phyloP scores from a whole-genome alignment of 2,888 invertebrate species.

The Xanthorhoe spadicearia region DNA sequence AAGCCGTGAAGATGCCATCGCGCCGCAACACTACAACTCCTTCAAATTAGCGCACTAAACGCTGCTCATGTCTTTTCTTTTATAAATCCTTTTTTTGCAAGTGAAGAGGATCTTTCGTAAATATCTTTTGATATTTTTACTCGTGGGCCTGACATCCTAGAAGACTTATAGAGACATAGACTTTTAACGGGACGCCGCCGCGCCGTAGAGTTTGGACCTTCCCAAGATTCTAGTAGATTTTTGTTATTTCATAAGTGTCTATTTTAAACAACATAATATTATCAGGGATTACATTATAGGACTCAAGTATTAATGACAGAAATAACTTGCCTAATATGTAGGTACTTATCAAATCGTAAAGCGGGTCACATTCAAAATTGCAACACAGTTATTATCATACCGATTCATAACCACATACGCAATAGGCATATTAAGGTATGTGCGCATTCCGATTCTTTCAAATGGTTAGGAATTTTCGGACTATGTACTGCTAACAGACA shows the following conservation, averaged over 20 bases:
- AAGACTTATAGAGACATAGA: background rate
- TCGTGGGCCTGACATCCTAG: background rate
- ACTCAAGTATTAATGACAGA: background rate
- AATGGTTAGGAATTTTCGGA: slow-evolving; percentile 18
- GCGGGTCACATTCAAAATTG: slow-evolving; percentile 1
- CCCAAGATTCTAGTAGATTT: background rate
- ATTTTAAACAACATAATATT: background rate
- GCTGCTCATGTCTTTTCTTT: slow-evolving; percentile 41
- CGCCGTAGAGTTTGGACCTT: background rate
- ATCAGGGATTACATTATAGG: background rate
- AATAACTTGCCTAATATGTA: background rate
- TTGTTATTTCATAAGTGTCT: background rate
- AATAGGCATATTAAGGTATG: slow-evolving; percentile 6
- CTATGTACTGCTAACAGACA: slow-evolving; percentile 22
- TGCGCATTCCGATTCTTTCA: slow-evolving; percentile 5
- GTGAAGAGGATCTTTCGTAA: background rate
- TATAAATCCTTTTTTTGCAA: slow-evolving; percentile 21
- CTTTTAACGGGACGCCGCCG: background rate
- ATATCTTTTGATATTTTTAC: background rate
- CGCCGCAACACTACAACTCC: slow-evolving; percentile 68
- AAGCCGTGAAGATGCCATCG: slow-evolving; percentile 83
- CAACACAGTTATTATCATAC: slow-evolving; percentile 14
- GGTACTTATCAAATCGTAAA: background rate
- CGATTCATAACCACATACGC: background rate
- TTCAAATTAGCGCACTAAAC: slow-evolving; percentile 79